A percentile compares a stretch with the other conserved stretches of the same genome.
Evolutionary conservation across 2,888 invertebrate genomes (phyloP).

Genomic region (Acanthosepion esculentum): DNA sequence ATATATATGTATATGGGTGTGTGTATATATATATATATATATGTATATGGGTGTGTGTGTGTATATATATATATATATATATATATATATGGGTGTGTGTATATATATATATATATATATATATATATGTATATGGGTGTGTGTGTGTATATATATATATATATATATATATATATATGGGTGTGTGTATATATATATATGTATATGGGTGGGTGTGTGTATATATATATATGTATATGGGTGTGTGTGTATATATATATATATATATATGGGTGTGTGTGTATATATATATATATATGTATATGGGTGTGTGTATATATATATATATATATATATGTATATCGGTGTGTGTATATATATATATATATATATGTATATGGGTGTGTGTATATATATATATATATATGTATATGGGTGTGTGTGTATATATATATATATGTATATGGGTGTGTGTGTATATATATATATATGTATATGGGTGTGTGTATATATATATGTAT

Average conservation of each 20-base stretch:
- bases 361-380: background rate
- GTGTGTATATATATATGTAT: background rate
- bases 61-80: background rate
- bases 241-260: background rate
- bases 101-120: background rate
- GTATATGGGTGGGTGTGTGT: background rate
- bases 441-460: background rate
- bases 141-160: background rate
- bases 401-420: background rate
- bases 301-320: background rate
- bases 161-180: background rate
- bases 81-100: background rate
- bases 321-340: background rate
- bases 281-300: background rate
- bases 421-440: background rate
- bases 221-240: background rate
- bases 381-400: background rate
- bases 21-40: too few relatives aligned
- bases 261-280: background rate
- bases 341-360: background rate
- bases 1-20: background rate
- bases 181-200: background rate
- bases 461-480: background rate
- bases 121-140: background rate
- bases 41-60: background rate